Evolutionary conservation across 2,113 vertebrate species (phyloP).

Genomic region (Agapornis roseicollis): DNA sequence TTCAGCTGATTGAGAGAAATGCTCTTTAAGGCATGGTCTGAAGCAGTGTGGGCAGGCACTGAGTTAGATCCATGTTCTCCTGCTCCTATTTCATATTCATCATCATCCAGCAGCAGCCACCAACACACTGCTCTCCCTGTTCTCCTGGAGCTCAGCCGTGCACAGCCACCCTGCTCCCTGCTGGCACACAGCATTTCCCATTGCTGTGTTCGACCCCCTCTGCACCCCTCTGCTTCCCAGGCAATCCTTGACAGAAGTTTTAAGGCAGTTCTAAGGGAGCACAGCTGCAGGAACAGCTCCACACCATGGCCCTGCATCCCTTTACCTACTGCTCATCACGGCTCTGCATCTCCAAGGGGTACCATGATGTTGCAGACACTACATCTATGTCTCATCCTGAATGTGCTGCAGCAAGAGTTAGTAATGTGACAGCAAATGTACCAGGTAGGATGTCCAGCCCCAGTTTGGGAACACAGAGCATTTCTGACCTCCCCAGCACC

Average conservation of each 20-base stretch:
- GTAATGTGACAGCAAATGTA: neutral
- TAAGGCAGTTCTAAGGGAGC: neutral
- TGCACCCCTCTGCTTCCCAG: neutral
- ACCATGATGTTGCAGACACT: rapidly evolving
- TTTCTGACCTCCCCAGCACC: neutral
- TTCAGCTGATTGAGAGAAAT: slow-evolving; percentile 5
- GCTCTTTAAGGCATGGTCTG: neutral
- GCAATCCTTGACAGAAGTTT: neutral
- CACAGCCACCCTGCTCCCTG: rapidly evolving
- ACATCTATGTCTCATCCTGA: neutral
- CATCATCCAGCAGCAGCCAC: slow-evolving; percentile 30
- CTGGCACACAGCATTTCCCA: rapidly evolving
- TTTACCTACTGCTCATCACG: rapidly evolving
- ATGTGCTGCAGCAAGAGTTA: rapidly evolving
- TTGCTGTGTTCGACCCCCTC: neutral
- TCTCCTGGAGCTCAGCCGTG: neutral
- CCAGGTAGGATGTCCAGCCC: neutral
- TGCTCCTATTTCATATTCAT: slow-evolving; percentile 30
- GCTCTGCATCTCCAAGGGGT: rapidly evolving
- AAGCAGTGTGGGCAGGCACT: neutral
- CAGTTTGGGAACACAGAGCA: neutral
- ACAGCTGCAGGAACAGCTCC: neutral
- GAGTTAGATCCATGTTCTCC: slow-evolving; percentile 27
- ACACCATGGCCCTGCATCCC: rapidly evolving
- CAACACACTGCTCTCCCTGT: neutral